Base-by-base conservation (phyloP, 1,140 invertebrate species). In the Drosophila littoralis region DNA sequence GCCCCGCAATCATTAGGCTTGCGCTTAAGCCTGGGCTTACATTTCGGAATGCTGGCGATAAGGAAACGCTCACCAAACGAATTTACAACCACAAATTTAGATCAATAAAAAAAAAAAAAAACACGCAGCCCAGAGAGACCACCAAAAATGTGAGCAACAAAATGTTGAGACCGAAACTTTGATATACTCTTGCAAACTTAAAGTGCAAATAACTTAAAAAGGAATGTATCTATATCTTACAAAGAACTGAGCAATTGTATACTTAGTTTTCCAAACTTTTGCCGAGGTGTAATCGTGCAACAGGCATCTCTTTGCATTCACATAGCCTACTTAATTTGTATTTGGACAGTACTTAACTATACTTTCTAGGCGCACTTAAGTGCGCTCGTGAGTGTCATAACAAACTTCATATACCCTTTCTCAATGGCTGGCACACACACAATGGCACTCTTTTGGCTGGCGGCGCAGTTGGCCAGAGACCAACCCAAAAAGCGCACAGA, bases 41-140 rank as follows among this genome's bases (percentile, higher is more conserved):
- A 52, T 15, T 9, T 57, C 43, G 38, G 81, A 77, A 78, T 78
- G 70, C 66, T 51, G 15, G 59, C 78, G 82, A 85, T 86, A 86
- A 85, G 66, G 63, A 75, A 79, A 77, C 63, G 72, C 74, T 72
- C 61, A 52, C 69, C 42, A 36, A 59, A 81, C 74, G 55, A 85
- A 84, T 85, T 86, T 81, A 65, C 81, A 77, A 69, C 60, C 73
- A 43, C 67, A 77, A 86, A 86, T 86, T 86, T 83, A 79, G 81
- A 85, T 86, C 83, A 86, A 83, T 82, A 77, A 79, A 76, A 75
- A 48, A 1, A 6, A 15, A 45, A 15, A 6, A 43, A 15, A 75
- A 66, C 57, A 82, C 76, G 65, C 78, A 82, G 77, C 68, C 51
- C 32, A 17, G 35, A 42, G 42, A 58, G 35, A 60, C 58, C 57